Conservation (phyloP, 92 coral and sea anemone species). For the Anthopleura xanthogrammica region DNA sequence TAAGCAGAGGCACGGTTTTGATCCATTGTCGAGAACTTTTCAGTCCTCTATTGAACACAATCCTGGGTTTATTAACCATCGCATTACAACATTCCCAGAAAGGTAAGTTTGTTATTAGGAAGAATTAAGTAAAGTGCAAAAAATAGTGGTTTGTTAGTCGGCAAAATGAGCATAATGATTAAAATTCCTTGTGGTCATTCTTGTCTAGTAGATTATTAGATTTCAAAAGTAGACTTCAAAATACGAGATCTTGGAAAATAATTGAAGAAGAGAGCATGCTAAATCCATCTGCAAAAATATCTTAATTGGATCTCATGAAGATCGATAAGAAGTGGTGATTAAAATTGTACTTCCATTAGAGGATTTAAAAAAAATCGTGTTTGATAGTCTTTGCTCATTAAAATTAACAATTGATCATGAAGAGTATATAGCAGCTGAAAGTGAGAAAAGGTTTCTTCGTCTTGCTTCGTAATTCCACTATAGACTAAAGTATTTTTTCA, state of each 20-base stretch:
- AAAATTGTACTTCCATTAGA: background rate
- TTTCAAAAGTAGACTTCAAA: no score
- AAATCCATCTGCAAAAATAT: no score
- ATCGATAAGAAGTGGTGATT: background rate
- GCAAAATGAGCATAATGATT: background rate
- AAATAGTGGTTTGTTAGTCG: background rate
- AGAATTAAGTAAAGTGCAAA: background rate
- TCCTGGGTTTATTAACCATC: slow-evolving; percentile 41
- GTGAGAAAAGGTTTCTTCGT: no score
- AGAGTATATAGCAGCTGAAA: no score
- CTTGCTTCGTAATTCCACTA: no score
- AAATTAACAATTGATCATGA: no score
- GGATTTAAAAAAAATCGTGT: background rate
- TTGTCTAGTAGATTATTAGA: no score
- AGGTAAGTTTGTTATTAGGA: slow-evolving; percentile 51
- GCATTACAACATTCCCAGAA: slow-evolving; percentile 76
- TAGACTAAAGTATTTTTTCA: no score
- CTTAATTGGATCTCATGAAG: no score
- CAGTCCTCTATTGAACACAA: slow-evolving; percentile 68
- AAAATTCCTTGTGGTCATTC: background rate
- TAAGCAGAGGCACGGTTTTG: slow-evolving; percentile 69
- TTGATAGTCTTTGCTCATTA: background rate
- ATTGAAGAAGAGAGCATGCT: background rate
- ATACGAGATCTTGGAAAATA: background rate
- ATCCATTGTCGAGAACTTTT: slow-evolving; percentile 68